A percentile compares a stretch with the other conserved stretches of the same genome.
phyloP scores from a whole-genome alignment of 2,113 vertebrate genomes.

The Oxyruncus cristatus region DNA sequence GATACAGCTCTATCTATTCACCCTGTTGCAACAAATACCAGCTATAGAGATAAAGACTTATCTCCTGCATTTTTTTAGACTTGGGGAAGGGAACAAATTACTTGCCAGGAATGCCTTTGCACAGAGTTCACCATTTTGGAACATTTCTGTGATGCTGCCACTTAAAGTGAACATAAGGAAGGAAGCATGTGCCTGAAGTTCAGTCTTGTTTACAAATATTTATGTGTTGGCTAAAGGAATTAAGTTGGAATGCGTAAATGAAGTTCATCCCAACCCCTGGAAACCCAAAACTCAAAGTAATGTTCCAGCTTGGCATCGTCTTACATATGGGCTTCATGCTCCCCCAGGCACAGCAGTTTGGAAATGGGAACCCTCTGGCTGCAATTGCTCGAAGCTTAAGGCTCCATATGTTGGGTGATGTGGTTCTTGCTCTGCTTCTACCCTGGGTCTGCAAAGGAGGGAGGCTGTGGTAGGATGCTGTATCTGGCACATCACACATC shows the following conservation, averaged over 20 bases:
- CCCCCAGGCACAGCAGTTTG: background rate
- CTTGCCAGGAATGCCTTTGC: background rate
- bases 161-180: background rate
- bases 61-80: background rate
- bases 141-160: background rate
- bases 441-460: background rate
- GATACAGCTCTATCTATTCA: background rate
- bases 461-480: background rate
- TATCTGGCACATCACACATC: background rate
- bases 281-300: background rate
- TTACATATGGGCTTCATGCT: background rate
- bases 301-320: background rate
- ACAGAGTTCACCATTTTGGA: background rate
- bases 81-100: background rate
- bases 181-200: background rate
- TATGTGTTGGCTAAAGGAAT: background rate
- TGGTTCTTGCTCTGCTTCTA: background rate
- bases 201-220: background rate
- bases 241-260: background rate
- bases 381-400: background rate
- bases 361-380: background rate
- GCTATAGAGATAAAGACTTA: background rate
- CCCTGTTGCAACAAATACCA: background rate
- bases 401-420: accelerated
- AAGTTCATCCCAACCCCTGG: background rate